Base-by-base conservation (phyloP, 2,113 vertebrate species). In the Anoplopoma fimbria region DNA sequence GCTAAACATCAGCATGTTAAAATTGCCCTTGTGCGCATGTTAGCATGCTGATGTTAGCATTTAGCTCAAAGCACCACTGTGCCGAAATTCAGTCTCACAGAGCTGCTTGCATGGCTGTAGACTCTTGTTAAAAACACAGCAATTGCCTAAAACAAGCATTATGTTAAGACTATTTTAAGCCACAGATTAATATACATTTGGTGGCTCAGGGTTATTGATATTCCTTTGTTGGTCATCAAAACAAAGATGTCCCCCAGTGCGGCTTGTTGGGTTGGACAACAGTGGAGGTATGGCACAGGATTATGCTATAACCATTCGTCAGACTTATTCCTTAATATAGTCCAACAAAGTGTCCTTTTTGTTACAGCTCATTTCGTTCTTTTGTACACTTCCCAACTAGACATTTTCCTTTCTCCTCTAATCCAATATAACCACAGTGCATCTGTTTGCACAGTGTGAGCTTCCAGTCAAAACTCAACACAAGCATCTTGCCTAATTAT, bases 371-470 rank as follows among this genome's bases (percentile, higher is more conserved):
- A 34, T 67, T 38, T 67, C 31, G 27, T 84, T 68, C 51, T 69
- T 70, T 58, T 80, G 34, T 78, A 47, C 29, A 69, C 9, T 77
- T 78, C 76, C 61, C 64, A n/a, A 63, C 42, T 73, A 45, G 33
- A 80, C 58, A 68, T 77, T 85, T 76, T 61, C 47, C 49, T 79
- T 76, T 69, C 23, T 42, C 25, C 42, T 62, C 36, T 81, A 85
- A 83, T 78, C 34, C 51, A 47, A 4, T 40, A 61, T 29, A 77
- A 64, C 45, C 38, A 47, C 38, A 17, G 10, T n/a, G 12, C 33
- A 36, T 71, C 57, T 69, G 33, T 40, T 84, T 64, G 27, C 67
- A 69, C 29, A 25, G 12, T 64, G 61, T 57, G 31, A 51, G 65
- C 31, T 34, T 77, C 67, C 6, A 69, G 15, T 75, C n/a, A 47